Base-by-base conservation (phyloP, 2,888 invertebrate genomes). In the Drosophila hawaiiensis region DNA sequence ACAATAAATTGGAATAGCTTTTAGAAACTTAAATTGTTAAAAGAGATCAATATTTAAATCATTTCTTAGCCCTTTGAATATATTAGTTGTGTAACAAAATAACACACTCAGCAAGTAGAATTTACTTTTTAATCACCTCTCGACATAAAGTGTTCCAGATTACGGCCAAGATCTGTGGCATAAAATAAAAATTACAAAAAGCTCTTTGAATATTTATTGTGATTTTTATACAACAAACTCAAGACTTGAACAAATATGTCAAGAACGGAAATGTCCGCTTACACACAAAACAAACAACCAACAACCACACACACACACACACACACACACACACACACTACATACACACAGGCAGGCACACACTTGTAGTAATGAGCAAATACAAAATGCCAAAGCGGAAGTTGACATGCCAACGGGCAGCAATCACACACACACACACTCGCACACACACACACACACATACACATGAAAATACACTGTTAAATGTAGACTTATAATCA, bases 301-400 rank as follows among this genome's bases (percentile, higher is more conserved):
- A 55, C 25, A 56, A 53, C 49, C 47, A 63, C 52, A 73, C 47
- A 63, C 33, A 39, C 14, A 31, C 41, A 47, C 25, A 53, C 49
- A 47, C 33, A 55, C 35, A 55, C 25, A 28, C 22, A 28, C 1
- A 29, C 28, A 35, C 35, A 29, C 29, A 29, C 29, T n/a, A 29
- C 29, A 9, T 31, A 0, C 31, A 31, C 31, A 31, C 0, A 31
- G 31, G 9, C 31, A 9, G 16, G 25, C 4, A 39, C 49, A 47
- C 65, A 56, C 76, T 82, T 59, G 39, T 75, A 55, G 75, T 84
- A 84, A 90, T 77, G 77, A 73, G 85, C 77, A 88, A 84, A 90
- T 77, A 85, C 50, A 50, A 56, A 73, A 56, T 37, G 58, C 65
- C 55, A 33, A 52, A 76, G 65, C 74, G 76, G 78, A 71, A 71